Base-by-base conservation (phyloP, 2,797 vertebrate genomes). In the Onychomys leucogaster region DNA sequence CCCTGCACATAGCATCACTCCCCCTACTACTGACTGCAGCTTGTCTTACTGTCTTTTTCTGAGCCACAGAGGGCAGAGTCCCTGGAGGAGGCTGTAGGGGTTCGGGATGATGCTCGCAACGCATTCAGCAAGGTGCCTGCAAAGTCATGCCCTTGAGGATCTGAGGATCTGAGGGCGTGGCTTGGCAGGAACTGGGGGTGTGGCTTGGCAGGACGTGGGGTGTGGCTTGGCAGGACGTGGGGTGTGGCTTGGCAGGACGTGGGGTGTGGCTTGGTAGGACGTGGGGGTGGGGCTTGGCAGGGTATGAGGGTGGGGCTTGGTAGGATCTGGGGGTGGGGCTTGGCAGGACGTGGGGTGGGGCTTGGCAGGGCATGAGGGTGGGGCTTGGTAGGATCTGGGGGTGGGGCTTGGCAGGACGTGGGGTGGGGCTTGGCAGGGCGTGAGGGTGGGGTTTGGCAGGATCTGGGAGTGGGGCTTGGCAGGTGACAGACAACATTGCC, bases 1-100 rank as follows among this genome's bases (percentile, higher is more conserved):
- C 6, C 41, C 59, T 3, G 7, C 4, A 7, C 7, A 6, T 5
- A 25, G 19, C 13, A 34, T 57, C 5, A 0, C 23, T 61, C 23
- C 34, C 3, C 29, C 27, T 8, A 14, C 3, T 17, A 14, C 52
- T 63, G 32, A 14, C 67, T 34, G 9, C 3, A 11, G 32, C 75
- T 73, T 37, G n/a, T 34, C 71, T 89, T 10, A 0, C 32, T n/a
- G 29, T 43, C 29, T 14, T 37, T 41, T n/a, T 43, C 34, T 21
- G 23, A 95, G 17, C 23, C 17, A 43, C 19, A 57, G 21, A 96
- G 23, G n/a, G 16, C 1, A 3, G 19, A 90, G 27, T 29, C 37
- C 80, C 25, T 57, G 12, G 0, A 57, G 34, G 43, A 76, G 73
- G 2, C 11, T 77, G 4, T 29, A 16, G 29, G 3, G 23, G 29